These are phyloP conservation scores for Leptopilina syphax DNA, from an alignment of 2,888 invertebrate species.

Conservation along the genomic window DNA sequence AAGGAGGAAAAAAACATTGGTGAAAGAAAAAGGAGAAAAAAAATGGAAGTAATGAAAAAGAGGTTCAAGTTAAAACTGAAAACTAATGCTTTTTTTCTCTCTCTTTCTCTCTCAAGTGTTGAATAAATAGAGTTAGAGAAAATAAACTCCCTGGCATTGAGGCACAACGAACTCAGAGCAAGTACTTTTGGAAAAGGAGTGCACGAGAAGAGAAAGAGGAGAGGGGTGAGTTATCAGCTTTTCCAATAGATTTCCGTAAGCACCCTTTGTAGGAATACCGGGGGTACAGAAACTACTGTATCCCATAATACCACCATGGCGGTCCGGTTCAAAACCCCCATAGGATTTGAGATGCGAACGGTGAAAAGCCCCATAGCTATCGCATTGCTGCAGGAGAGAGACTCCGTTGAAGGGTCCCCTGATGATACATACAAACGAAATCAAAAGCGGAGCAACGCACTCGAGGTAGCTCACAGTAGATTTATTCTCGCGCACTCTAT, in stretches of 20 bases:
- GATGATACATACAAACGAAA: constrained; percentile 49
- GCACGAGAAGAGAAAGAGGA: background rate
- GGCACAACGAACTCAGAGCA: constrained; percentile 47
- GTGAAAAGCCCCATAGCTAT: constrained; percentile 50
- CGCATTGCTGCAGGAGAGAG: constrained; percentile 41
- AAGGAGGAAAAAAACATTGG: too few species aligned
- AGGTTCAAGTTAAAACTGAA: background rate
- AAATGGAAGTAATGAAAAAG: too few species aligned
- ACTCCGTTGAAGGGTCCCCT: constrained; percentile 31
- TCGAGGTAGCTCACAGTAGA: constrained; percentile 58
- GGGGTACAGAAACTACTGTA: constrained; percentile 49
- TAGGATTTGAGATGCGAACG: constrained; percentile 48
- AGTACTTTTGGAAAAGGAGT: constrained; percentile 54
- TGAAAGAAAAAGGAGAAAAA: too few species aligned
- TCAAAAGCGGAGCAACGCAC: constrained; percentile 55
- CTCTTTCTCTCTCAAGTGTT: background rate
- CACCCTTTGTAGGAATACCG: constrained; percentile 54
- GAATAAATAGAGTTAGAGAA: constrained; percentile 17
- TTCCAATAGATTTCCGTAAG: constrained; percentile 57
- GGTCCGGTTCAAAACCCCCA: constrained; percentile 48
- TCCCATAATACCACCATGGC: constrained; percentile 52
- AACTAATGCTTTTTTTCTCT: background rate
- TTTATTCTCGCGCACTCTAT: constrained; percentile 60
- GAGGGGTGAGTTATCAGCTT: constrained; percentile 55
- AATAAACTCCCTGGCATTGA: constrained; percentile 42